phyloP scores from a whole-genome alignment of 2,888 invertebrate species.

The Campoplex nolae region DNA sequence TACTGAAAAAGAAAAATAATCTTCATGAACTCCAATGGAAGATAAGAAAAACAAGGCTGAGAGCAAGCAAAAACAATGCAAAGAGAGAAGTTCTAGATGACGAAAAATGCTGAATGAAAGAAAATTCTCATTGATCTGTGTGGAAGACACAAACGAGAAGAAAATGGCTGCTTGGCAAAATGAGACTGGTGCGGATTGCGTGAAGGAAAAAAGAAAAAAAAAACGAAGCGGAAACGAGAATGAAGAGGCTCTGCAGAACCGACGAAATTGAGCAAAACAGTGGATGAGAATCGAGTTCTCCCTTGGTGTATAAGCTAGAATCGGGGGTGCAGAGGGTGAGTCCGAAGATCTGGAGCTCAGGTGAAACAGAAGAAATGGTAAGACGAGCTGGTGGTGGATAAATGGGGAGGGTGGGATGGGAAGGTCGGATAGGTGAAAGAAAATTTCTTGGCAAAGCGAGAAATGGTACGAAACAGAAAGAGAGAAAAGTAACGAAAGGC shows the following conservation, averaged over 20 bases:
- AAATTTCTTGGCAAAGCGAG: conserved; percentile 62
- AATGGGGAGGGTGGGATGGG: conserved; percentile 37
- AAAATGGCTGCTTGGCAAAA: conserved; percentile 43
- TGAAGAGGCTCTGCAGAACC: conserved; percentile 32
- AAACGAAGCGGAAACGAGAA: conserved; percentile 27
- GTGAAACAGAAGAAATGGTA: conserved; percentile 62
- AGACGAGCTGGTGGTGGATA: conserved; percentile 54
- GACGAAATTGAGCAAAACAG: conserved; percentile 58
- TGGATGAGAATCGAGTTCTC: conserved; percentile 62
- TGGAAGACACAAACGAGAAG: conserved; percentile 32
- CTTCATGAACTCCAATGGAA: background rate
- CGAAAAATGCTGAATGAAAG: conserved; percentile 42
- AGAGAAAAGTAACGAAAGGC: conserved; percentile 56
- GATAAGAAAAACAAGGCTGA: conserved; percentile 27
- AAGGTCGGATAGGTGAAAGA: conserved; percentile 53
- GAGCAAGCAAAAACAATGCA: background rate
- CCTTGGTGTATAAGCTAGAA: conserved; percentile 17
- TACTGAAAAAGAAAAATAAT: conserved; percentile 7
- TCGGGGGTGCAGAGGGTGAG: background rate
- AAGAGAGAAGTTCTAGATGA: conserved; percentile 24
- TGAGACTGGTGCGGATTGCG: conserved; percentile 42
- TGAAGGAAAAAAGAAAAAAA: conserved; percentile 47
- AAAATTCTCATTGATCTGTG: conserved; percentile 32
- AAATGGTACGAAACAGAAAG: conserved; percentile 62
- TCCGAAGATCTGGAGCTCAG: conserved; percentile 53